These are phyloP conservation scores for Triops longicaudatus DNA, from an alignment of 1,140 invertebrate genomes.

Conservation along the genomic window DNA sequence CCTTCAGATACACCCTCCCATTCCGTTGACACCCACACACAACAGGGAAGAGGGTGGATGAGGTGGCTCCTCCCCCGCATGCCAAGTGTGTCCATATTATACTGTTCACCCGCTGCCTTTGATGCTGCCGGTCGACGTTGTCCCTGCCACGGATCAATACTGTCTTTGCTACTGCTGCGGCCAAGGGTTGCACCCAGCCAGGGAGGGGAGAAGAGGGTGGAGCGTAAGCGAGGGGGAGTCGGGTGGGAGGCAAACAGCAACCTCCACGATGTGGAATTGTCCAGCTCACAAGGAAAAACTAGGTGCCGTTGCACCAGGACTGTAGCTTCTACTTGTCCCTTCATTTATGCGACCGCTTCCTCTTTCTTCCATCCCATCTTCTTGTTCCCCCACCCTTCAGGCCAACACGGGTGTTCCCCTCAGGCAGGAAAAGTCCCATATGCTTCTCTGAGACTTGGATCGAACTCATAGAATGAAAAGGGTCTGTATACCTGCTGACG, in stretches of 20 bases:
- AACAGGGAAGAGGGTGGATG: background rate
- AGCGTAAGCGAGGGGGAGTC: background rate
- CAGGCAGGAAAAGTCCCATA: no score
- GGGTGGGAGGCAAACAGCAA: background rate
- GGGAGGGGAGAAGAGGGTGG: background rate
- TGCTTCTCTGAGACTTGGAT: no score
- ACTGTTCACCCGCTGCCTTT: background rate
- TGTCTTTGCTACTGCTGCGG: conserved; percentile 7
- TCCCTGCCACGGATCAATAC: conserved; percentile 5
- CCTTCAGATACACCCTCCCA: background rate
- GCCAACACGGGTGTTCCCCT: background rate
- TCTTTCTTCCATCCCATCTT: background rate
- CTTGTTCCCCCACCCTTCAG: background rate
- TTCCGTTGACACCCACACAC: conserved; percentile 6
- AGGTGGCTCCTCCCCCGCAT: background rate
- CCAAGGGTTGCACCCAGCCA: background rate
- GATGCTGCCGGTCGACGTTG: conserved; percentile 2
- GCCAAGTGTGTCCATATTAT: background rate
- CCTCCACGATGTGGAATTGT: background rate
- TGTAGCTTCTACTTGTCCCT: background rate
- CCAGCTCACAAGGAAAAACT: background rate
- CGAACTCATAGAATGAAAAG: no score
- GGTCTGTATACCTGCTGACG: no score
- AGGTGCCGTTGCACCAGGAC: background rate
- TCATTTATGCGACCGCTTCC: no score